Evolutionary conservation across 2,113 vertebrate species (phyloP).

Genomic region (Pleuronectes platessa): DNA sequence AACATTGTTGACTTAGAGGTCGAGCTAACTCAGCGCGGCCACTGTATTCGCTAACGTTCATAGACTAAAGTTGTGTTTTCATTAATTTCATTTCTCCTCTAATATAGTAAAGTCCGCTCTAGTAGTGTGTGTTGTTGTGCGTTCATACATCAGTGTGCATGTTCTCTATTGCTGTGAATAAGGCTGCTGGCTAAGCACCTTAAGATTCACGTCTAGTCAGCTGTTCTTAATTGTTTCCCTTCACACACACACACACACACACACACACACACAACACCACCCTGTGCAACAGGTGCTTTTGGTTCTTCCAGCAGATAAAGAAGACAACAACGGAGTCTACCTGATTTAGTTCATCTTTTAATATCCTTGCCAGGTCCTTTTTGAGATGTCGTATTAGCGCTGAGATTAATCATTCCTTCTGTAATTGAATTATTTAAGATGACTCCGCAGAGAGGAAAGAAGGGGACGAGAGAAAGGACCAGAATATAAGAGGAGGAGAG

Average conservation of each 20-base stretch:
- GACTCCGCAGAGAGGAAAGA: not conserved
- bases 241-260: constrained; percentile 9
- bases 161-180: constrained; percentile 38
- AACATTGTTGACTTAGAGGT: too few species aligned
- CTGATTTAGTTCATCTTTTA: constrained; percentile 8
- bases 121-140: not conserved
- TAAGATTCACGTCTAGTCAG: constrained; percentile 67
- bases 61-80: too few species aligned
- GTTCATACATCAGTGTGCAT: not conserved
- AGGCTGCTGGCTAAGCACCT: constrained; percentile 56
- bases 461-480: constrained; percentile 5
- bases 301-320: constrained; percentile 11
- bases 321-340: not conserved
- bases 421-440: too few species aligned
- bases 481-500: constrained; percentile 19
- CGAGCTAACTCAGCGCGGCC: too few species aligned
- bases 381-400: not conserved
- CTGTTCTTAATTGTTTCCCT: constrained; percentile 48
- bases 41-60: too few species aligned
- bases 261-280: constrained; percentile 14
- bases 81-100: not conserved
- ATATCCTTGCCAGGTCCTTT: constrained; percentile 2
- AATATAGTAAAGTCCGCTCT: not conserved
- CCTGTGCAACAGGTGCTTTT: constrained; percentile 56
- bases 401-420: constrained; percentile 8